A percentile compares a stretch with the other conserved stretches of the same genome.
These are phyloP conservation scores for Takifugu ocellatus DNA, from an alignment of 2,797 vertebrate species.

Conservation along the genomic window DNA sequence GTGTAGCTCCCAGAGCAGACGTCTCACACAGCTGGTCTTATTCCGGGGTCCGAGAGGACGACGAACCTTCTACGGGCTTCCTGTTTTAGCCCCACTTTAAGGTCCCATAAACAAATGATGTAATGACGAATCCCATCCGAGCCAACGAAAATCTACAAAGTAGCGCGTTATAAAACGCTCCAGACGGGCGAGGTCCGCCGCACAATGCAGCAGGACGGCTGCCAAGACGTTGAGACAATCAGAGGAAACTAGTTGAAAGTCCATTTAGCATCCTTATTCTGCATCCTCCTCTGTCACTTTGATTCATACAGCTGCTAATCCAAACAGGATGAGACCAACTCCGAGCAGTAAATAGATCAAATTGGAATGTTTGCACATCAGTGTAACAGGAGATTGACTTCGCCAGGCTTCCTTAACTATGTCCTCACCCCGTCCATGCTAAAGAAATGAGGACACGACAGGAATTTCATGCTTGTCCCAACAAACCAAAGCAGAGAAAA, in stretches of 20 bases:
- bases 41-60: no score
- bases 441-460: no score
- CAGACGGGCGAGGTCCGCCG: constrained; percentile 31
- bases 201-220: constrained; percentile 15
- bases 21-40: constrained; percentile 11
- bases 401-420: no score
- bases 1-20: no score
- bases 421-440: no score
- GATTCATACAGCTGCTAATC: constrained; percentile 10
- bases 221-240: constrained; percentile 49
- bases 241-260: constrained; percentile 54
- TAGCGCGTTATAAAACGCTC: constrained; percentile 14
- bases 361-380: constrained; percentile 4
- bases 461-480: no score
- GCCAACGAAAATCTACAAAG: no score
- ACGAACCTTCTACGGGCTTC: constrained; percentile 15
- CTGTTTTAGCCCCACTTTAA: background rate
- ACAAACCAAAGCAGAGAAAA: no score
- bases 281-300: constrained; percentile 15
- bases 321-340: constrained; percentile 23
- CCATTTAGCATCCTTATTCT: constrained; percentile 31
- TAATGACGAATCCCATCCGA: background rate
- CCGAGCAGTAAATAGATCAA: background rate
- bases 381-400: background rate
- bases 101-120: constrained; percentile 23